Conservation (phyloP, 2,797 vertebrate genomes). For the Acipenser ruthenus region DNA sequence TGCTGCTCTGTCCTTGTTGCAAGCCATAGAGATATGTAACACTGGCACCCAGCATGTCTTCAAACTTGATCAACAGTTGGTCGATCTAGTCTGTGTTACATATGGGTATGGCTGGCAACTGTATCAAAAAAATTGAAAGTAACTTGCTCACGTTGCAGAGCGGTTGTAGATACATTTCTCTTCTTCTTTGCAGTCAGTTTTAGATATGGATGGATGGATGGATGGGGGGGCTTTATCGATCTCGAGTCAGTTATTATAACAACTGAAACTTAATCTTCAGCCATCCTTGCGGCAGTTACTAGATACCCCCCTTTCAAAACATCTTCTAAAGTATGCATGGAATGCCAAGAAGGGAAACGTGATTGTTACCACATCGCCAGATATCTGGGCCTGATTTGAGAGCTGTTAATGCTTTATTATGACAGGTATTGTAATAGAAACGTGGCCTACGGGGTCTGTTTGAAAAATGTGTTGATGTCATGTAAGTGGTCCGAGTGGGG, state of each 20-base stretch:
- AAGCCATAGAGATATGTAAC: too few relatives aligned
- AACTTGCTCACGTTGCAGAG: too few relatives aligned
- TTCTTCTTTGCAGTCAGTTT: too few relatives aligned
- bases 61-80: too few relatives aligned
- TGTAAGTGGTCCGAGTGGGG: slow-evolving; percentile 27
- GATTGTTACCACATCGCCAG: slow-evolving; percentile 41
- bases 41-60: too few relatives aligned
- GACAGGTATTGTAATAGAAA: slow-evolving; percentile 44
- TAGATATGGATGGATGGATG: slow-evolving; percentile 17
- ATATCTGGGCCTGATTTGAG: slow-evolving; percentile 39
- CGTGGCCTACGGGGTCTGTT: slow-evolving; percentile 38
- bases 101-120: too few relatives aligned
- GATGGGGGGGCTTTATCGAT: not conserved
- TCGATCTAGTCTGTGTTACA: too few relatives aligned
- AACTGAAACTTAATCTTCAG: slow-evolving; percentile 3
- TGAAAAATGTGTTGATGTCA: slow-evolving; percentile 29
- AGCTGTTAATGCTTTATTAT: slow-evolving; percentile 44
- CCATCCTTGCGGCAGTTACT: not conserved
- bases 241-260: not conserved
- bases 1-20: too few relatives aligned
- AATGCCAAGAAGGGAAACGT: slow-evolving; percentile 43
- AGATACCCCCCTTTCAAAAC: not conserved
- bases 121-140: too few relatives aligned
- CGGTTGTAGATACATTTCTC: too few relatives aligned
- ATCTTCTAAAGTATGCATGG: slow-evolving; percentile 16